Conservation (phyloP, 2,888 invertebrate genomes). For the Cheilosia variabilis region DNA sequence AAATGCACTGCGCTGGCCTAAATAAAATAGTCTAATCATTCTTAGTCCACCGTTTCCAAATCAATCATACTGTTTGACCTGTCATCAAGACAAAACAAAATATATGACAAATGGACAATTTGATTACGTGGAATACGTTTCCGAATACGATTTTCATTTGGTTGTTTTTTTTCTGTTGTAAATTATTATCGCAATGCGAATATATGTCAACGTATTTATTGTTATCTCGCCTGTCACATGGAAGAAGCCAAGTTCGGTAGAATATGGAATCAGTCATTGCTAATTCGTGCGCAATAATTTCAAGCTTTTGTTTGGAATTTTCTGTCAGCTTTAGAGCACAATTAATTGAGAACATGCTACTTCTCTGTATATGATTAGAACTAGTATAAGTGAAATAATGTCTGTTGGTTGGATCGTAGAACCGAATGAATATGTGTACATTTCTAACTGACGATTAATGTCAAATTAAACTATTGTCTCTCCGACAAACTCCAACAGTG, state of each 20-base stretch:
- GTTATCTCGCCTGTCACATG: constrained; percentile 27
- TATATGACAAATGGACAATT: constrained; percentile 5
- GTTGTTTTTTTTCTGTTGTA: too few species aligned
- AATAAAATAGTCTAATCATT: too few species aligned
- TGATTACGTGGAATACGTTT: constrained; percentile 27
- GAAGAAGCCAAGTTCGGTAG: constrained; percentile 34
- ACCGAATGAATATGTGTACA: constrained; percentile 15
- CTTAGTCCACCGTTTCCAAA: too few species aligned
- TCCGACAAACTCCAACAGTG: background rate
- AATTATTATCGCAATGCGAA: constrained; percentile 25
- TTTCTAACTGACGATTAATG: background rate
- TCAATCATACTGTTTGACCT: too few species aligned
- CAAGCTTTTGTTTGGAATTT: background rate
- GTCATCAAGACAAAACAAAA: too few species aligned
- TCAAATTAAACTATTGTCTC: constrained; percentile 5
- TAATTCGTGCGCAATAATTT: constrained; percentile 29
- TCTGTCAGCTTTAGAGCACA: background rate
- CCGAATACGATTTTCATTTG: constrained; percentile 10
- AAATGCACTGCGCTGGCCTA: too few species aligned
- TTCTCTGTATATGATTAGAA: background rate
- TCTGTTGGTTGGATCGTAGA: background rate
- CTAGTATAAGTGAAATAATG: background rate
- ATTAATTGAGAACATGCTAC: background rate
- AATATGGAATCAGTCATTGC: constrained; percentile 18
- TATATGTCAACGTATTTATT: constrained; percentile 21